Base-by-base conservation (phyloP, 2,888 invertebrate genomes). In the Cantharis rufa region DNA sequence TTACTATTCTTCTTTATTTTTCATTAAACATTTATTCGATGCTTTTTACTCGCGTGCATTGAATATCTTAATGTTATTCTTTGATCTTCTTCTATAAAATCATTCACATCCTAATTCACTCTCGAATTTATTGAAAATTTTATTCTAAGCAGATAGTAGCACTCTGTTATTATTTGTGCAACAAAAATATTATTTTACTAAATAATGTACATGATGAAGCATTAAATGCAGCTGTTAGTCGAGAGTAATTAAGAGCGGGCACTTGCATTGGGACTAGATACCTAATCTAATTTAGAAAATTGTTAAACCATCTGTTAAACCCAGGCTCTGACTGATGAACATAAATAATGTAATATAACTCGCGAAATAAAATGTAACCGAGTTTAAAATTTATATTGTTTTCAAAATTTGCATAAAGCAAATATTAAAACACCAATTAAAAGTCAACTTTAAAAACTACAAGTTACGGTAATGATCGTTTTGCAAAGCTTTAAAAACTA, bases 11-110 rank as follows among this genome's bases (percentile, higher is more conserved):
- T 69, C 69, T 68, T 75, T 72, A 78, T 78, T 72, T 75, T 68
- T 69, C 61, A 72, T 75, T 75, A 75, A 78, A 75, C 64, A 72
- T 78, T 75, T 72, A 28, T 28, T 72, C 78, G 62, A 75, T 75
- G 72, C 70, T 66, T 78, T 48, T 48, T 75, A 75, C 68, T 78
- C 70, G 72, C 72, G 72, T 64, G 62, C 61, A 15, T 68, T 75
- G 72, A 78, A 78, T 78, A 72, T 70, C 72, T 75, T 72, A 78
- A 75, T 75, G 70, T 78, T 78, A 72, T 62, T 70, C 71, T 78
- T 78, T 78, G 78, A 78, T 78, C 75, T 75, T 70, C 66, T 28
- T 71, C 16, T 48, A 68, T 71, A 74, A 32, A 21, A 15, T 61
- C 27, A 66, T 75, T 66, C 70, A 72, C 28, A 71, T 72, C 66